A percentile compares a stretch with the other conserved stretches of the same genome.
These are phyloP conservation scores for Azorinus chamasolen DNA, from an alignment of 2,888 invertebrate species.

Conservation along the genomic window DNA sequence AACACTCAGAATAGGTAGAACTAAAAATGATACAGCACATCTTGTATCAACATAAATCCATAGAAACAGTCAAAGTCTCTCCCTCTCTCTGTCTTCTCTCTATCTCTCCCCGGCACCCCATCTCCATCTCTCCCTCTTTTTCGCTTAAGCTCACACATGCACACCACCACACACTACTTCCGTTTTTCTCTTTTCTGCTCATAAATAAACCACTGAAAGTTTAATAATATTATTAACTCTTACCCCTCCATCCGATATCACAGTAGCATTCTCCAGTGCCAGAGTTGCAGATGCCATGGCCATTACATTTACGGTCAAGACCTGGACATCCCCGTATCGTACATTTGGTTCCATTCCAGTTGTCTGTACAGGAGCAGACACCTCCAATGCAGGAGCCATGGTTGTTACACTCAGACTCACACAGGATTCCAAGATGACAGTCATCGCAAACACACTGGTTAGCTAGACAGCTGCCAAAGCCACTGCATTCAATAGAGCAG, in stretches of 20 bases:
- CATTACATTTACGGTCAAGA: constrained; percentile 65
- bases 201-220: too few relatives aligned
- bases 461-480: constrained; percentile 69
- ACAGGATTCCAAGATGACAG: constrained; percentile 73
- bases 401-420: constrained; percentile 74
- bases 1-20: too few relatives aligned
- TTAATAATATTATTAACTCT: too few relatives aligned
- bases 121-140: too few relatives aligned
- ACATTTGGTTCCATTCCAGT: constrained; percentile 74
- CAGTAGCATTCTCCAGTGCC: constrained; percentile 73
- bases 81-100: too few relatives aligned
- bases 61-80: too few relatives aligned
- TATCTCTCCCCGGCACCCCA: too few relatives aligned
- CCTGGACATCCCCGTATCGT: constrained; percentile 74
- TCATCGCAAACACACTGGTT: constrained; percentile 72
- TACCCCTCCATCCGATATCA: constrained; percentile 77
- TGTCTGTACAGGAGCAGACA: constrained; percentile 66
- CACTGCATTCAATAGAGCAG: constrained; percentile 71
- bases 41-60: too few relatives aligned
- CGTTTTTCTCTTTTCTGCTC: too few relatives aligned
- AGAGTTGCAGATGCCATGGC: constrained; percentile 77
- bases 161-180: too few relatives aligned
- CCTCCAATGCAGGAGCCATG: constrained; percentile 68
- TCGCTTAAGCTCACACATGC: too few relatives aligned
- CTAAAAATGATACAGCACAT: too few relatives aligned